Base-by-base conservation (phyloP, 2,797 vertebrate species). In the Halcyon chelicuti region DNA sequence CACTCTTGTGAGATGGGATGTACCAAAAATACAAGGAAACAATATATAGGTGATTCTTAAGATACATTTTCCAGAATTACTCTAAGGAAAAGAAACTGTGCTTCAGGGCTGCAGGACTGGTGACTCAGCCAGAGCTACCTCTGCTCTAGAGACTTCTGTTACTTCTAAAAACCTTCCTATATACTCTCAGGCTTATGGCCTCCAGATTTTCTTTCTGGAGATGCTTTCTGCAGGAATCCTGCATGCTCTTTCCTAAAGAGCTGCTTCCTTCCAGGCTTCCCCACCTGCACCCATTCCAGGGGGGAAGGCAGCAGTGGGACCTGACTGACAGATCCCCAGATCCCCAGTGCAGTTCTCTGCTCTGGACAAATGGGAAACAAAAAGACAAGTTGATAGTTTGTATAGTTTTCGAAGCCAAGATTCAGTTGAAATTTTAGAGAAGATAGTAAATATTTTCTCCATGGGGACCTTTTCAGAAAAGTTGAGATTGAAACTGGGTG, bases 1-100 rank as follows among this genome's bases (percentile, higher is more conserved):
- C 7, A 1, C 42, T 76, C 26, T 37, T 7, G 26, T 18, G 49
- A 67, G 31, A 39, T 9, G 18, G 25, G 11, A 33, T 1, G 1
- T 4, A 6, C 22, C 37, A 62, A 62, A 84, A 55, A 54, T 14
- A 21, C 14, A 44, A 74, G 60, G 65, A 82, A 73, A n/a, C 23
- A 57, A n/a, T 26, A 37, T 51, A 25, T 31, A 25, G 23, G 31
- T 31, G 33, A 51, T 62, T 42, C 15, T 49, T 3, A 23, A 60
- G 35, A 46, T 33, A 4, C 17, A 39, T 84, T 55, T 66, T 35
- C 22, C 19, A 40, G 46, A 88, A 71, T 35, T 66, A 65, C 14
- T 46, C 5, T 3, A 8, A 29, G 40, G 21, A 2, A 2, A 3
- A 4, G 15, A 47, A 15, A 26, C 20, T 11, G 25, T 18, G 33